Base-by-base conservation (phyloP, 2,888 invertebrate genomes). In the Xylocampa areola region DNA sequence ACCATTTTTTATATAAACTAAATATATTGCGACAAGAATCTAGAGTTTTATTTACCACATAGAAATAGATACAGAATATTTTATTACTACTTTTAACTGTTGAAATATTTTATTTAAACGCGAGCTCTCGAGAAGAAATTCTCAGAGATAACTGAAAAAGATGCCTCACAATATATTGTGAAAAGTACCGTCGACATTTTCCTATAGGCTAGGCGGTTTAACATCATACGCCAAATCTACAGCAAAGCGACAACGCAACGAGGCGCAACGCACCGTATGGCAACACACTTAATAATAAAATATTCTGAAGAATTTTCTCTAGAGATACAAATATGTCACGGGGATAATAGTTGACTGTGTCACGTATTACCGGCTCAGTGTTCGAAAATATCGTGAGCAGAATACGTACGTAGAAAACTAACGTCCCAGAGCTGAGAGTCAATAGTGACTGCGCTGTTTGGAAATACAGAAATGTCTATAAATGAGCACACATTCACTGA, bases 381-480 rank as follows among this genome's bases (percentile, higher is more conserved):
- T 68, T 68, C 71, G 54, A 54, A 71, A 51, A 71, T 66, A 60
- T 66, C 71, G 72, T 68, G 68, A 49, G 67, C 30, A 33, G 71
- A 71, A 71, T 66, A 66, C 16, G 30, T 25, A 17, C 47, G 23
- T 19, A 19, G n/a, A n/a, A n/a, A n/a, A 19, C 52, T 39, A 43
- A 41, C n/a, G 50, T 54, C 21, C 30, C 35, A 33, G 41, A 54
- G 29, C 2, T 27, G 55, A n/a, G n/a, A n/a, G n/a, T n/a, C n/a
- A n/a, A n/a, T n/a, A n/a, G n/a, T n/a, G n/a, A n/a, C n/a, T n/a
- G n/a, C n/a, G n/a, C n/a, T n/a, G n/a, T n/a, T n/a, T n/a, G n/a
- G n/a, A n/a, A 44, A 25, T 41, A 29, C 17, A 25, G 37, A 36
- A 35, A 51, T 51, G 40, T n/a, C n/a, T n/a, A n/a, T n/a, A n/a